Evolutionary conservation across 2,888 invertebrate species (phyloP), one percentile per base, ranked within the genome.

Genomic region (Polymixis flavicincta): DNA sequence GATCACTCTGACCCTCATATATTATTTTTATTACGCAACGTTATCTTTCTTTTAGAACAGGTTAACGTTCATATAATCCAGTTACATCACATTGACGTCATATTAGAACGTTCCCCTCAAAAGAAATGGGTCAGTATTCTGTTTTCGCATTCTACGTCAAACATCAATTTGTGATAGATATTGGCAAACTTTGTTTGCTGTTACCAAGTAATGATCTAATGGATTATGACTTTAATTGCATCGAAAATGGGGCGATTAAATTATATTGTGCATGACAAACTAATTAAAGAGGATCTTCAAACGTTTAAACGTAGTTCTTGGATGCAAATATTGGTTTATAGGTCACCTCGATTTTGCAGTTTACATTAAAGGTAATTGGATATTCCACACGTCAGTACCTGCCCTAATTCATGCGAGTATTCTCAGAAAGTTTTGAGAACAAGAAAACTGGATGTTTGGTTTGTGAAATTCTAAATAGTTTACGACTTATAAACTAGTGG

Each of bases 81-180:
- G 86, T 91, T 88, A 90, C 87, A 89, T 91, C 88, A 89, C 86
- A 92, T 92, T 95, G 95, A 96, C 96, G 96, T 96, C 96, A 96
- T 83, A 80, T 55, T 80, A 61, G 83, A 88, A 89, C 89, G 90
- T 87, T 89, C 90, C 88, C 87, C 91, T 91, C 90, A 87, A 90
- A 92, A 92, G 92, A 95, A 94, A 94, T 95, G 93, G 96, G 95
- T 93, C 95, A 94, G 88, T 89, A 92, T 92, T 92, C 91, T 87
- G 91, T 92, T 93, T 94, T 93, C 89, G 91, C 87, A 84, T 84
- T 90, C 90, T 92, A 90, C 94, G 93, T 94, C 94, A 94, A 90
- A 87, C 91, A 88, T 89, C 88, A 87, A 90, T 89, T 85, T 75
- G 74, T 76, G 77, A 88, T 88, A 83, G 77, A 87, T 80, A 85